Conservation (phyloP, 1,140 invertebrate species). For the Gryllus bimaculatus region DNA sequence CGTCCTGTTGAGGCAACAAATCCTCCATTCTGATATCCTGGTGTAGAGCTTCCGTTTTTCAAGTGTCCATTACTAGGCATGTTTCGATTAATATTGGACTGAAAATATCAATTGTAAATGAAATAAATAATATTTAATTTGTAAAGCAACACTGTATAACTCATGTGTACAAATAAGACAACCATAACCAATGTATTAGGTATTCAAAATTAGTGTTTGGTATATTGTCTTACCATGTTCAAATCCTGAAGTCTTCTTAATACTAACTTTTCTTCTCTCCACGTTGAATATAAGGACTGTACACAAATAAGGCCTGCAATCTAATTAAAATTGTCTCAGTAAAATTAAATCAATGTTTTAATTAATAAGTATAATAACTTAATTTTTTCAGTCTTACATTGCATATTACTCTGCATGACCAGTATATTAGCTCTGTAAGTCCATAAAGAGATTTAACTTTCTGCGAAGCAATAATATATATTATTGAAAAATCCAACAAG, state of each 20-base stretch:
- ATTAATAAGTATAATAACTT: neutral
- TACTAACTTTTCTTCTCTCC: slow-evolving; percentile 40
- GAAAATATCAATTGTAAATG: neutral
- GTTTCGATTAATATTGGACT: neutral
- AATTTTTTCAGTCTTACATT: slow-evolving; percentile 33
- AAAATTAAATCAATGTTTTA: neutral
- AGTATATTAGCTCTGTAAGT: slow-evolving; percentile 48
- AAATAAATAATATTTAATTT: neutral
- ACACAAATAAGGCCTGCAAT: slow-evolving; percentile 44
- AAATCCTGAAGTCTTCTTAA: slow-evolving; percentile 34
- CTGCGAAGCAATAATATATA: slow-evolving; percentile 33
- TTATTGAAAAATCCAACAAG: neutral
- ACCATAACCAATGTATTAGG: too few relatives aligned
- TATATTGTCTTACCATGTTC: slow-evolving; percentile 26
- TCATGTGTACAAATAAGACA: neutral
- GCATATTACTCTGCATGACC: slow-evolving; percentile 44
- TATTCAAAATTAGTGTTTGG: neutral
- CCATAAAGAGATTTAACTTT: slow-evolving; percentile 48
- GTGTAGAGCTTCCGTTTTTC: neutral
- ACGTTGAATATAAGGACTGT: slow-evolving; percentile 48
- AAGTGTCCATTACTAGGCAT: slow-evolving; percentile 3
- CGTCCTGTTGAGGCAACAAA: slow-evolving; percentile 3
- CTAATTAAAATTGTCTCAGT: slow-evolving; percentile 8
- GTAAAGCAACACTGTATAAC: neutral
- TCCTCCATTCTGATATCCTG: slow-evolving; percentile 11